These are phyloP conservation scores for Drosophila oshimai DNA, from an alignment of 1,140 invertebrate genomes.

Conservation along the genomic window DNA sequence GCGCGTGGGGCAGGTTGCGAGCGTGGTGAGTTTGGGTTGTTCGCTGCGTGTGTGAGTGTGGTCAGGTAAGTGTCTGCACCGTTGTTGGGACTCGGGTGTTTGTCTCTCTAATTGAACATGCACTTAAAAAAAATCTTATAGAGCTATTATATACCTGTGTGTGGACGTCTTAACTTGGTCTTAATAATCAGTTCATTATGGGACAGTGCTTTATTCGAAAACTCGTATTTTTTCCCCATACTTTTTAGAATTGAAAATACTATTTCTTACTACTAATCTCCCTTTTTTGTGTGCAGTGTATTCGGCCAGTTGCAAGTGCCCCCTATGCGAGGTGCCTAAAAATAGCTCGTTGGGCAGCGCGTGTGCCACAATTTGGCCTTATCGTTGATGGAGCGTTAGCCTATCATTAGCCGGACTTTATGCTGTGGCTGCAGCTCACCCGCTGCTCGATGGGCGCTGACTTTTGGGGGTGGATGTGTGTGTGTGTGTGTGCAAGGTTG, in stretches of 20 bases:
- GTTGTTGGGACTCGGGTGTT: constrained; percentile 37
- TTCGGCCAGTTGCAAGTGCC: constrained; percentile 11
- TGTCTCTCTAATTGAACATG: constrained; percentile 54
- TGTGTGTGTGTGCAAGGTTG: constrained; percentile 41
- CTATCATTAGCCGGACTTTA: constrained; percentile 75
- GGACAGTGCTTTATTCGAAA: too few relatives aligned
- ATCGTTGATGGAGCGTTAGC: constrained; percentile 79
- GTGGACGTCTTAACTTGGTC: too few relatives aligned
- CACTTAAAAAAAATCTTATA: background rate
- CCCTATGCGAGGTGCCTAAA: constrained; percentile 48
- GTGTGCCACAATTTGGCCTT: constrained; percentile 80
- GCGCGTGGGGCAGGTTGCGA: constrained; percentile 64
- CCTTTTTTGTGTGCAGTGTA: background rate
- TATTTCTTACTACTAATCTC: too few relatives aligned
- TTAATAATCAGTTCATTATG: too few relatives aligned
- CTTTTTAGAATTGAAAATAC: too few relatives aligned
- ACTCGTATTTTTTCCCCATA: too few relatives aligned
- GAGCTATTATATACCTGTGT: too few relatives aligned
- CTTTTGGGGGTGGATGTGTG: constrained; percentile 37
- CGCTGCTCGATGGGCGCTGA: constrained; percentile 16
- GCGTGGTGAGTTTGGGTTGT: constrained; percentile 38
- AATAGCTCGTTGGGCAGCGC: constrained; percentile 57
- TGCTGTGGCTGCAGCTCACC: constrained; percentile 23
- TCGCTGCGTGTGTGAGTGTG: constrained; percentile 22
- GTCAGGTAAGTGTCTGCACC: constrained; percentile 67